phyloP scores from a whole-genome alignment of 64 coral and sea anemone genomes.

The Stylophora pistillata region DNA sequence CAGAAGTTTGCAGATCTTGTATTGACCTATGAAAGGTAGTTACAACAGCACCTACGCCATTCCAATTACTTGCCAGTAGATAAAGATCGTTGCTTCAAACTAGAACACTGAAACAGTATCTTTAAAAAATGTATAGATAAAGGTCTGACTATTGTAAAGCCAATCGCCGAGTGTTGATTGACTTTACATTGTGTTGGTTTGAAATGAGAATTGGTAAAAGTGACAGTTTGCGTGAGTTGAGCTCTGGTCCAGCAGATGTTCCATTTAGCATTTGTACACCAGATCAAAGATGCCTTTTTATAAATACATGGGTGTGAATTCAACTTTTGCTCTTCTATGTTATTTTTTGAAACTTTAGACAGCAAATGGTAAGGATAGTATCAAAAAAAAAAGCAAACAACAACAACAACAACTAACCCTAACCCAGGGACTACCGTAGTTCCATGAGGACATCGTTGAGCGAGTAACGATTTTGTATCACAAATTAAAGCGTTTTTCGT shows the following conservation, averaged over 20 bases:
- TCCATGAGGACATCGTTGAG: background rate
- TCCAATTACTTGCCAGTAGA: no score
- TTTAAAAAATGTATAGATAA: no score
- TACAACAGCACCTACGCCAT: no score
- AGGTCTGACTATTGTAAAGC: no score
- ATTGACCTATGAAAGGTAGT: background rate
- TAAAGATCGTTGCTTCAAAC: no score
- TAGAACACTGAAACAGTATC: no score
- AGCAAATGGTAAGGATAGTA: no score
- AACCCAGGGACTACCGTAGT: no score
- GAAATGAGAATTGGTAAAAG: background rate
- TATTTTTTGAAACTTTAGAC: background rate
- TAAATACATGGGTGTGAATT: background rate
- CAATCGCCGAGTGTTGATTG: background rate
- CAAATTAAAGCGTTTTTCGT: background rate
- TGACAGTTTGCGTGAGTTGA: background rate
- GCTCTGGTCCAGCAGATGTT: background rate
- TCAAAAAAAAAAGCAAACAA: background rate
- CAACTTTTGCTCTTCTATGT: background rate
- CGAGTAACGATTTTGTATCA: background rate
- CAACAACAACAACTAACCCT: background rate
- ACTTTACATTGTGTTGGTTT: background rate
- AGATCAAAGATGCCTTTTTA: background rate
- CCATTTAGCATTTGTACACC: slow-evolving; percentile 2
- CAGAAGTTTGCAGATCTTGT: background rate